phyloP scores from a whole-genome alignment of 2,797 vertebrate species.

The Chaetophractus vellerosus region DNA sequence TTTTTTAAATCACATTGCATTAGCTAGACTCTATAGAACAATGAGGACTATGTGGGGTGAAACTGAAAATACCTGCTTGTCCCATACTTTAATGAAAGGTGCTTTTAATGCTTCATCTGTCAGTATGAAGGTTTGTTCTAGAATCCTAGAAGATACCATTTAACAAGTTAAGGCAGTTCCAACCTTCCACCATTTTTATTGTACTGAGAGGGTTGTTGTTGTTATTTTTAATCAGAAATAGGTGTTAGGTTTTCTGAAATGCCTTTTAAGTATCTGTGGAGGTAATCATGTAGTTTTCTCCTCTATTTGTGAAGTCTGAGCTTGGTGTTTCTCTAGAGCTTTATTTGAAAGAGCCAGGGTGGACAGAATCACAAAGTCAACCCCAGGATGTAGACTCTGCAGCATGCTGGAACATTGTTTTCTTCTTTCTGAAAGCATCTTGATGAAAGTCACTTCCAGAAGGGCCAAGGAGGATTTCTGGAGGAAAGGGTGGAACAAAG shows the following conservation, averaged over 20 bases:
- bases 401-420: neutral
- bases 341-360: neutral
- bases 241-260: neutral
- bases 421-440: constrained; percentile 50
- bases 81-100: neutral
- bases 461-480: constrained; percentile 68
- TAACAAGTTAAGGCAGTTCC: neutral
- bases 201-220: neutral
- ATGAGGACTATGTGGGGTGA: neutral
- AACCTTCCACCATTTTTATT: neutral
- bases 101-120: neutral
- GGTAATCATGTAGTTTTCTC: neutral
- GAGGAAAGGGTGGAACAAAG: constrained; percentile 84
- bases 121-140: neutral
- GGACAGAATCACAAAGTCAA: neutral
- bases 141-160: neutral
- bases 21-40: neutral
- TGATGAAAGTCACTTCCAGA: constrained; percentile 81
- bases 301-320: neutral
- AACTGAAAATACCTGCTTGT: neutral
- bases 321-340: constrained; percentile 22
- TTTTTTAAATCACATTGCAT: neutral
- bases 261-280: neutral
- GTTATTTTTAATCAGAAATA: neutral
- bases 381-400: neutral